A percentile compares a stretch with the other conserved stretches of the same genome.
phyloP scores from a whole-genome alignment of 2,888 invertebrate species.

The Eulithis prunata region DNA sequence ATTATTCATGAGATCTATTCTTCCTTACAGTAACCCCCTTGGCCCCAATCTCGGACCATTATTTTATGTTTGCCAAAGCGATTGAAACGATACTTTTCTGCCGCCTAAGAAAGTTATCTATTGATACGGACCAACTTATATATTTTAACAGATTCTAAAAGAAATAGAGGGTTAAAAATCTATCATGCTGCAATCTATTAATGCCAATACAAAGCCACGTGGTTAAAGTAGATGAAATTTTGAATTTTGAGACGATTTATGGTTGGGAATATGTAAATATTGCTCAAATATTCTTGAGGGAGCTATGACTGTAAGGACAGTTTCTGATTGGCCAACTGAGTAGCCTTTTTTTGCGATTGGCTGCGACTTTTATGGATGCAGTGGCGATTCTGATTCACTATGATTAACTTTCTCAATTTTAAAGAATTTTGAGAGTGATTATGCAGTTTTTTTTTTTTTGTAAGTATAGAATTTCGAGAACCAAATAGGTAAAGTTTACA shows the following conservation, averaged over 20 bases:
- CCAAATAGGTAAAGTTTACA: no score
- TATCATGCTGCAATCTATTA: conserved; percentile 40
- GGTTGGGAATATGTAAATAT: not conserved
- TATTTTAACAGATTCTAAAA: conserved; percentile 6
- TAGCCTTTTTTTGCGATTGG: conserved; percentile 5
- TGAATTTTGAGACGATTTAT: conserved; percentile 18
- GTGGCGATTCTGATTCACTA: not conserved
- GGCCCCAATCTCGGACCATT: not conserved
- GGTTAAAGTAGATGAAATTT: conserved; percentile 30
- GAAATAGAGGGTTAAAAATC: conserved; percentile 28
- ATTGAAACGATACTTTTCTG: conserved; percentile 2
- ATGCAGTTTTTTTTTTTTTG: no score
- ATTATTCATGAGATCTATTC: no score
- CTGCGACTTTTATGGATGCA: not conserved
- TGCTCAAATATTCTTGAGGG: no score
- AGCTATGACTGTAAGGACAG: not conserved
- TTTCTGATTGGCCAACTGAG: not conserved
- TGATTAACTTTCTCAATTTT: not conserved
- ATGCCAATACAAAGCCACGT: conserved; percentile 40
- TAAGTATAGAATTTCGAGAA: no score
- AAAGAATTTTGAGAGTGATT: not conserved
- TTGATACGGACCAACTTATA: not conserved
- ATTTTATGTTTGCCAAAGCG: conserved; percentile 32
- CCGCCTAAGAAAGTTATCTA: not conserved
- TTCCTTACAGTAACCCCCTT: not conserved